These are phyloP conservation scores for Hydraecia micacea DNA, from an alignment of 2,888 invertebrate species.

Conservation along the genomic window DNA sequence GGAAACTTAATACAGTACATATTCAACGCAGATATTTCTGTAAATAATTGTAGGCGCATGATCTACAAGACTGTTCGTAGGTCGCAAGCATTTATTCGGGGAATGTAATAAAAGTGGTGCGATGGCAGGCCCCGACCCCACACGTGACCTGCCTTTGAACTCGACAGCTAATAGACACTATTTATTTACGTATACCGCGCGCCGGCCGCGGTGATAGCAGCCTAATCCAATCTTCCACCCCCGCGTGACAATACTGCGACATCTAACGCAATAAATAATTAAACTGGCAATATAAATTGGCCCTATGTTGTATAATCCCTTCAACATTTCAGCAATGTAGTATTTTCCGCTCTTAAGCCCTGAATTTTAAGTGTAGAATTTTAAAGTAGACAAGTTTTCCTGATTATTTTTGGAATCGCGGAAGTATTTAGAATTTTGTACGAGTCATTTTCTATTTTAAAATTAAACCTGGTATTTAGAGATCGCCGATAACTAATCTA, in stretches of 20 bases:
- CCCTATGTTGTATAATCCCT: not conserved
- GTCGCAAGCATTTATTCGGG: slow-evolving; percentile 81
- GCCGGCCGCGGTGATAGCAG: slow-evolving; percentile 72
- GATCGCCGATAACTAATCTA: not conserved
- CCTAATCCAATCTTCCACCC: slow-evolving; percentile 73
- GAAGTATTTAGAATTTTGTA: slow-evolving; percentile 18
- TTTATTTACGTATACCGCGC: slow-evolving; percentile 81
- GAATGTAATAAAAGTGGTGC: slow-evolving; percentile 87
- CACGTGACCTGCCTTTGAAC: slow-evolving; percentile 84
- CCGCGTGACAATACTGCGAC: slow-evolving; percentile 51
- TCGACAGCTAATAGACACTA: slow-evolving; percentile 74
- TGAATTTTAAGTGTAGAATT: not conserved
- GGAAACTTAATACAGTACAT: slow-evolving; percentile 22
- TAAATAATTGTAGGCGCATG: slow-evolving; percentile 66
- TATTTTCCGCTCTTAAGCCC: too few species aligned
- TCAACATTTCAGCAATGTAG: not conserved
- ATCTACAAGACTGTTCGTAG: slow-evolving; percentile 67
- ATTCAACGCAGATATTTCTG: slow-evolving; percentile 31
- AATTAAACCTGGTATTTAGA: not conserved
- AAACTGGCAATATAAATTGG: slow-evolving; percentile 27
- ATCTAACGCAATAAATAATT: slow-evolving; percentile 43
- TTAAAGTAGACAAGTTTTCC: not conserved
- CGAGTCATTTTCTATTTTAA: slow-evolving; percentile 15
- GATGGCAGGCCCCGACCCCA: slow-evolving; percentile 74
- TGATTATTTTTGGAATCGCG: not conserved